Evolutionary conservation across 2,113 vertebrate species (phyloP), one percentile per base, ranked within the genome.

Genomic region (Pimephales promelas): DNA sequence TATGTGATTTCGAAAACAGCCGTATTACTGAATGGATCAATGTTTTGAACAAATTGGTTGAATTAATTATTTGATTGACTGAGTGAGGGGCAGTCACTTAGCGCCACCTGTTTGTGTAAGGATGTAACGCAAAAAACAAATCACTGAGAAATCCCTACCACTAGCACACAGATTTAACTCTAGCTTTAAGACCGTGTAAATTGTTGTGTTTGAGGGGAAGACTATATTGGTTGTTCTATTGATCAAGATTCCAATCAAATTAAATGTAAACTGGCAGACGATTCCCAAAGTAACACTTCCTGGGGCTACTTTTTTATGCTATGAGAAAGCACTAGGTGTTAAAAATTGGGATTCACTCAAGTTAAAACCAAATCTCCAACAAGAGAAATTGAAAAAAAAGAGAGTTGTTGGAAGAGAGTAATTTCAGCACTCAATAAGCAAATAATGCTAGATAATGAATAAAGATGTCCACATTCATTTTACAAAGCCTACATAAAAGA

Each of bases 381-480:
- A 16, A 77, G 20, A 16, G 11, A 76, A 76, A 56, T 56, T 22
- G 4, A 13, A 56, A 70, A 76, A 56, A 34, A n/a, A n/a, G n/a
- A n/a, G n/a, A n/a, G n/a, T 22, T 26, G 8, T 40, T 26, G 22
- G 11, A 5, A 57, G 74, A 57, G 22, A 16, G 10, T 57, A 40
- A 77, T 79, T 43, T 79, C 2, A 26, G 22, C 14, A 6, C 22
- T 61, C 56, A 24, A 16, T 45, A n/a, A n/a, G 13, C 49, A 77
- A 59, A 77, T 76, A 40, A 40, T 77, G 74, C 40, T 59, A 40
- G 31, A 76, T 76, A 56, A 76, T 76, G 20, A 72, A 72, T 72
- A 26, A 72, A 26, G 59, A 57, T 77, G 54, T 40, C 22, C 74
- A 77, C 52, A 77, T 77, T 79, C 9, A 47, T 79, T 79, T 79